A percentile compares a stretch with the other conserved stretches of the same genome.
Conservation (phyloP, 1,140 invertebrate genomes). For the Drosophila oshimai region DNA sequence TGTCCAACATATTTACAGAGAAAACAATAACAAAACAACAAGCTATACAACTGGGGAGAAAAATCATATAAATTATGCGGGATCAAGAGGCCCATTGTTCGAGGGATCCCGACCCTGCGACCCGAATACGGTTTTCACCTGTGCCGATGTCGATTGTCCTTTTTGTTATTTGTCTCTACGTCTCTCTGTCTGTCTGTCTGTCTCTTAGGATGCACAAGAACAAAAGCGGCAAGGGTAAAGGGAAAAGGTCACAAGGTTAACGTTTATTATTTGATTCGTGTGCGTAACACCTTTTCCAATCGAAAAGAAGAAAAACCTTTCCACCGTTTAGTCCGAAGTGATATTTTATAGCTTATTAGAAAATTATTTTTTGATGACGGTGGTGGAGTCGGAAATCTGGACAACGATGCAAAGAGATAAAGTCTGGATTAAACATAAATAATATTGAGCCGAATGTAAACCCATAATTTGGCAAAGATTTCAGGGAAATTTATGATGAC, state of each 20-base stretch:
- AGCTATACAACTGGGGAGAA: conserved; percentile 17
- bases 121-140: conserved; percentile 55
- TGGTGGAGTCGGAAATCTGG: conserved; percentile 18
- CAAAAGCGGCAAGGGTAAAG: conserved; percentile 46
- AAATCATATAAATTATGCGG: conserved; percentile 81
- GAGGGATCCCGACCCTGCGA: conserved; percentile 24
- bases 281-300: conserved; percentile 58
- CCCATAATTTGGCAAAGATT: conserved; percentile 61
- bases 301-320: conserved; percentile 9
- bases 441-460: conserved; percentile 26
- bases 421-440: conserved; percentile 46
- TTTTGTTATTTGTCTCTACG: conserved; percentile 28
- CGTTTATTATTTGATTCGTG: conserved; percentile 40
- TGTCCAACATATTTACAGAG: conserved; percentile 63
- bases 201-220: conserved; percentile 53
- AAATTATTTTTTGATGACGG: conserved; percentile 55
- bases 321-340: conserved; percentile 38
- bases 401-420: conserved; percentile 35
- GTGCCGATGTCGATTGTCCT: conserved; percentile 51
- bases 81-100: conserved; percentile 69
- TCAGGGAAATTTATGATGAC: conserved; percentile 10
- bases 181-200: conserved; percentile 14
- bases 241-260: conserved; percentile 63
- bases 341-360: conserved; percentile 81
- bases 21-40: conserved; percentile 53